Percentiles rank a stretch among this genome's conserved stretches.
phyloP scores from a whole-genome alignment of 2,797 vertebrate genomes.

The Falco columbarius region DNA sequence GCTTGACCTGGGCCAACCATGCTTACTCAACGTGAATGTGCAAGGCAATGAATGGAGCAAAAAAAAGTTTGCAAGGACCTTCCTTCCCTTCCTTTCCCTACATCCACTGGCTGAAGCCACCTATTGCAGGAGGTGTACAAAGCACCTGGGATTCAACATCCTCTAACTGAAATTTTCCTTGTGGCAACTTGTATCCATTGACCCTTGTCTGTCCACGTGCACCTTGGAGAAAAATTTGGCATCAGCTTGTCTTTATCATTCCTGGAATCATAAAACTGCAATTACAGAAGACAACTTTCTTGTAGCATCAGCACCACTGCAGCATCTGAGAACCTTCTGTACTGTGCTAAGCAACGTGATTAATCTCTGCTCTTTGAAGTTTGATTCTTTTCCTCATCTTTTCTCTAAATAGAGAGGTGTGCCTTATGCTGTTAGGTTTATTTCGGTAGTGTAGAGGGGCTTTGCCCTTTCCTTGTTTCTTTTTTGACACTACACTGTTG shows the following conservation, averaged over 20 bases:
- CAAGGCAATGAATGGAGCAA: not conserved
- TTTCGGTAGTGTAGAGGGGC: not conserved
- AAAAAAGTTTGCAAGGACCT: not conserved
- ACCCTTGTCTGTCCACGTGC: not conserved
- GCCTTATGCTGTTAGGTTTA: not conserved
- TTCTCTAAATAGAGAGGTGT: not conserved
- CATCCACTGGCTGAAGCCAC: not conserved
- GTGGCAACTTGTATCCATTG: not conserved
- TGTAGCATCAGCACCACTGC: not conserved
- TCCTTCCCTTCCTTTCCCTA: not conserved
- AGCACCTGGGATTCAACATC: not conserved
- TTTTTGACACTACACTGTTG: not conserved
- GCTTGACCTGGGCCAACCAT: not conserved
- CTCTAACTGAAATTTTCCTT: not conserved
- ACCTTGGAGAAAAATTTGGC: not conserved
- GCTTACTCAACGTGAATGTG: rapidly evolving
- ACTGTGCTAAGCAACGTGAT: not conserved
- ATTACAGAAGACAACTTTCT: not conserved
- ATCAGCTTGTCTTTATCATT: not conserved
- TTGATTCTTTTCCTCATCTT: not conserved
- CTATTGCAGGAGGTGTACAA: not conserved
- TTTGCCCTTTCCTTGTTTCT: not conserved
- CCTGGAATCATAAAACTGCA: not conserved
- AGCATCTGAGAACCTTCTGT: not conserved
- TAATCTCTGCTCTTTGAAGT: not conserved